Base-by-base conservation (phyloP, 2,888 invertebrate genomes). In the Resseliella maxima region DNA sequence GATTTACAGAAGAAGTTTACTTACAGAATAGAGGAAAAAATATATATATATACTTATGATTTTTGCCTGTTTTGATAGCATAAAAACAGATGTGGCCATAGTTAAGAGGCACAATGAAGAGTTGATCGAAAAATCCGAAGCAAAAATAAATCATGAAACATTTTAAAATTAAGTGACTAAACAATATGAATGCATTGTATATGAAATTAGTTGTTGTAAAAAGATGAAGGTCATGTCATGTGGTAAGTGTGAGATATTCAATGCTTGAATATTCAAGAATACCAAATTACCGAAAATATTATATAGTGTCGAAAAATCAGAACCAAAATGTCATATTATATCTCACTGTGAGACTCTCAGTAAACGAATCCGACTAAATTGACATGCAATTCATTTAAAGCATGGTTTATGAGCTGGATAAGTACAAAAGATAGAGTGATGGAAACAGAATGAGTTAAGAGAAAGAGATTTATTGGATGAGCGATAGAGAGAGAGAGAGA, bases 121-220 rank as follows among this genome's bases (percentile, higher is more conserved):
- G 8, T 21, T 50, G 59, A 59, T 3, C 5, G 10, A 31, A 31
- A 31, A 72, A n/a, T 12, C 72, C 6, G 31, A 72, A 50, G 46
- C 46, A 2, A 18, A 72, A 31, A 72, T 31, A 31, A 31, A 72
- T 72, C 72, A 72, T 72, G 15, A 31, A 35, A 8, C 72, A 35
- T 15, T 72, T 31, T 72, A 10, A 18, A 50, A 50, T 31, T 12
- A 72, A 31, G 10, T 72, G 31, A 72, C 31, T 72, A 35, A 72
- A 72, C 72, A 72, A 72, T 72, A 72, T 72, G 72, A 31, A 15
- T 72, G 31, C 31, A 72, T 72, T 31, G 31, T 31, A 72, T 15
- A 35, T 72, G 2, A 31, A 72, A n/a, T n/a, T n/a, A n/a, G n/a
- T n/a, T 72, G 27, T 72, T 27, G 2, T 27, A 31, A 31, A 50